Evolutionary conservation across 2,113 vertebrate species (phyloP).

Genomic region (Megalops atlanticus): DNA sequence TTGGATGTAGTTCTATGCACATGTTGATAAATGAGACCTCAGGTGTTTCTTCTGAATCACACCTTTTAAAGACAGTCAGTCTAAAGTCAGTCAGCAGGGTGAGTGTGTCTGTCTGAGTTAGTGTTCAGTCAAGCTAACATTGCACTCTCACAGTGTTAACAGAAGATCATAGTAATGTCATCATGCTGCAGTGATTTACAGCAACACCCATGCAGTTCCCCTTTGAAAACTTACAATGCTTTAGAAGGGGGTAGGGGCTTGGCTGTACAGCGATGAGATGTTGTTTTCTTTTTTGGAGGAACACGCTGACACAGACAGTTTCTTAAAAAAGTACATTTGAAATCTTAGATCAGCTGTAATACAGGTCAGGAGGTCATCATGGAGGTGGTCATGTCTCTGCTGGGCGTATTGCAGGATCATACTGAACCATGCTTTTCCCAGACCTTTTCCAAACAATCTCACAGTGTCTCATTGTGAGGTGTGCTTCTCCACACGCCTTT

Average conservation of each 20-base stretch:
- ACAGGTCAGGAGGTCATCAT: background rate
- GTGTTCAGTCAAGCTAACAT: background rate
- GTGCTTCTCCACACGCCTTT: background rate
- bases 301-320: background rate
- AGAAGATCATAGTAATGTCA: background rate
- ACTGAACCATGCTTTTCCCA: background rate
- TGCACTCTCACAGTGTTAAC: background rate
- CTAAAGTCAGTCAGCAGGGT: background rate
- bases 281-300: background rate
- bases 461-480: background rate
- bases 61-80: background rate
- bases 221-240: background rate
- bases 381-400: too few species aligned
- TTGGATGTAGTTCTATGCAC: too few species aligned
- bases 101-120: background rate
- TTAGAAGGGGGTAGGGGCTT: background rate
- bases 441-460: background rate
- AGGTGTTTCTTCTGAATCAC: background rate
- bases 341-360: background rate
- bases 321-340: background rate
- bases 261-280: background rate
- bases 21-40: too few species aligned
- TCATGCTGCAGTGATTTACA: background rate
- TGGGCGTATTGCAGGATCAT: too few species aligned
- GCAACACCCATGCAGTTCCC: background rate